Base-by-base conservation (phyloP, 2,888 invertebrate genomes). In the Watsonalla cultraria region DNA sequence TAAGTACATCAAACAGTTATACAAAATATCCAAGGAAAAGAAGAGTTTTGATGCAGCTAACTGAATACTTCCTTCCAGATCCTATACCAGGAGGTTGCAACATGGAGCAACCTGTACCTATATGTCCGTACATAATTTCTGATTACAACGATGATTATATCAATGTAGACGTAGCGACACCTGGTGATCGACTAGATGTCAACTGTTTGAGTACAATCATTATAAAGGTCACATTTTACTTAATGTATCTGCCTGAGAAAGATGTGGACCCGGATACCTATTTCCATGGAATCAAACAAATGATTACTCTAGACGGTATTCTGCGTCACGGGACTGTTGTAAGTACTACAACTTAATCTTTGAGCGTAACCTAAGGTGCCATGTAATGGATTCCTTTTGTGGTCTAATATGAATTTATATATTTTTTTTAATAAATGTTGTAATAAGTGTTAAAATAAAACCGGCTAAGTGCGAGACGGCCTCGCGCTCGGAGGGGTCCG, bases 21-120 rank as follows among this genome's bases (percentile, higher is more conserved):
- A n/a, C n/a, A n/a, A n/a, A n/a, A n/a, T n/a, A n/a, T n/a, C n/a
- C n/a, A n/a, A n/a, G n/a, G n/a, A n/a, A n/a, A n/a, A n/a, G n/a
- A n/a, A n/a, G n/a, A n/a, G n/a, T n/a, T 24, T 24, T 24, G 24
- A 2, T 24, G 24, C 24, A 1, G 4, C 2, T 24, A 2, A 24
- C 4, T 24, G 4, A 24, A 24, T 24, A 24, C 13, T 35, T 66
- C 51, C 51, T 78, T 87, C 57, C 80, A 96, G 96, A 93, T 74
- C 96, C 96, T 0, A 84, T 95, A 61, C 95, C 96, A 14, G 96
- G 96, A 45, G 96, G 95, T 14, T 96, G 96, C 74, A 96, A 95
- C 70, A 91, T 94, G 91, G 94, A 94, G 67, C 93, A 93, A 62
- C 80, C 92, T 46, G 72, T 92, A 13, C 84, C 92, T 61, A 88